Evolutionary conservation across 2,797 vertebrate species (phyloP).

Genomic region (Parauchenoglanis punctatus): DNA sequence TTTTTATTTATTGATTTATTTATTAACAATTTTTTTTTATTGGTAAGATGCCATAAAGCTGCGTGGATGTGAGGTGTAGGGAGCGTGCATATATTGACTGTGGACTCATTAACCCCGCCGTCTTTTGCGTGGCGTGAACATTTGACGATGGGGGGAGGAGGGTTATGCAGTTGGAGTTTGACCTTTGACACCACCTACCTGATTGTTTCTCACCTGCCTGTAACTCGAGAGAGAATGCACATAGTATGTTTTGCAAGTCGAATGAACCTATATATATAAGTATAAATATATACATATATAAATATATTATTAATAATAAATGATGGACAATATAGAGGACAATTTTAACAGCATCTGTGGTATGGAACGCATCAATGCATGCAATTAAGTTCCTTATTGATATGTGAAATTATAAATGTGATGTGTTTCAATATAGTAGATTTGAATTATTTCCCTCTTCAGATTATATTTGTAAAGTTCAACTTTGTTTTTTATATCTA

Average conservation of each 20-base stretch:
- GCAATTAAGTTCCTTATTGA: constrained; percentile 85
- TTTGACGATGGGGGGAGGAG: constrained; percentile 11
- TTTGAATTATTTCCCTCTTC: constrained; percentile 82
- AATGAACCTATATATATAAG: constrained; percentile 64
- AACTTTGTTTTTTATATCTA: constrained; percentile 77
- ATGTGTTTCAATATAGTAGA: constrained; percentile 86
- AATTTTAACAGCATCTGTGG: constrained; percentile 84
- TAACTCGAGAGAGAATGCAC: constrained; percentile 67
- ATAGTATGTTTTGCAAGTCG: constrained; percentile 62
- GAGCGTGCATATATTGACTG: constrained; percentile 48
- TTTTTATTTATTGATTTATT: constrained; percentile 66
- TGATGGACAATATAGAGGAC: constrained; percentile 66
- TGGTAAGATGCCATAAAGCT: constrained; percentile 65
- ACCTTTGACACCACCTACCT: constrained; percentile 60
- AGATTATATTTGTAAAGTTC: constrained; percentile 79
- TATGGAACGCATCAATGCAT: constrained; percentile 86
- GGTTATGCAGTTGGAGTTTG: constrained; percentile 51
- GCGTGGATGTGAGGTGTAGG: constrained; percentile 47
- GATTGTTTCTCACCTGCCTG: constrained; percentile 73
- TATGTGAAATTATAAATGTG: constrained; percentile 86
- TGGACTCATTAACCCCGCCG: constrained; percentile 49
- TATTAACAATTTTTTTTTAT: constrained; percentile 56
- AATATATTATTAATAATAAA: constrained; percentile 68
- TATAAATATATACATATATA: constrained; percentile 70
- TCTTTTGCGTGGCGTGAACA: constrained; percentile 37